These are phyloP conservation scores for Wasmannia auropunctata DNA, from an alignment of 1,140 invertebrate genomes.

Conservation along the genomic window DNA sequence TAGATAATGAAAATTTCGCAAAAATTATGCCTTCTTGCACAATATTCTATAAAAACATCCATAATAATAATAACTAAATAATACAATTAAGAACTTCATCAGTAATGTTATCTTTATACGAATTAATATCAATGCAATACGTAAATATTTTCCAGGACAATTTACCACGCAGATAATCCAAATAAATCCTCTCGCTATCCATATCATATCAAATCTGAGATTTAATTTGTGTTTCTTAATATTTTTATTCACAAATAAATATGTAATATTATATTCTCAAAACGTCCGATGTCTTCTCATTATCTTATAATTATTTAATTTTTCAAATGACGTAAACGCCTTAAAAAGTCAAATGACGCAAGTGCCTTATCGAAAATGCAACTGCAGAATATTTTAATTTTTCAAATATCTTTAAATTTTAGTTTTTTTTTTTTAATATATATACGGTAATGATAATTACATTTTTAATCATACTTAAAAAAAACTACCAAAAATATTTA, in stretches of 20 bases:
- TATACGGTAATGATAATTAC: neutral
- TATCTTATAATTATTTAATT: neutral
- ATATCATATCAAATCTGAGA: neutral
- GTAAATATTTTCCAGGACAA: neutral
- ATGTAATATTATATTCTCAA: neutral
- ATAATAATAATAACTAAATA: neutral
- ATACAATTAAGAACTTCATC: neutral
- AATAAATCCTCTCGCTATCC: neutral
- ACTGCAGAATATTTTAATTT: neutral
- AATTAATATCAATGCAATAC: neutral
- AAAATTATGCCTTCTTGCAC: neutral
- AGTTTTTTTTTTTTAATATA: neutral
- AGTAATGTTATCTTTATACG: neutral
- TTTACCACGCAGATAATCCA: neutral
- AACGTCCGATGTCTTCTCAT: neutral
- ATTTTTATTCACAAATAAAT: neutral
- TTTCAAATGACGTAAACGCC: neutral
- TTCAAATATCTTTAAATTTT: neutral
- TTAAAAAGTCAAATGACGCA: neutral
- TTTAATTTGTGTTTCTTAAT: neutral
- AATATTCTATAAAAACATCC: neutral
- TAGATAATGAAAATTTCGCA: neutral
- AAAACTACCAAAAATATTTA: neutral
- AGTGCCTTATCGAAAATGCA: neutral
- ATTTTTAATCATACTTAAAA: neutral